A percentile compares a stretch with the other conserved stretches of the same genome.
Evolutionary conservation across 2,888 invertebrate genomes (phyloP).

Genomic region (Meiosimyza platycephala): DNA sequence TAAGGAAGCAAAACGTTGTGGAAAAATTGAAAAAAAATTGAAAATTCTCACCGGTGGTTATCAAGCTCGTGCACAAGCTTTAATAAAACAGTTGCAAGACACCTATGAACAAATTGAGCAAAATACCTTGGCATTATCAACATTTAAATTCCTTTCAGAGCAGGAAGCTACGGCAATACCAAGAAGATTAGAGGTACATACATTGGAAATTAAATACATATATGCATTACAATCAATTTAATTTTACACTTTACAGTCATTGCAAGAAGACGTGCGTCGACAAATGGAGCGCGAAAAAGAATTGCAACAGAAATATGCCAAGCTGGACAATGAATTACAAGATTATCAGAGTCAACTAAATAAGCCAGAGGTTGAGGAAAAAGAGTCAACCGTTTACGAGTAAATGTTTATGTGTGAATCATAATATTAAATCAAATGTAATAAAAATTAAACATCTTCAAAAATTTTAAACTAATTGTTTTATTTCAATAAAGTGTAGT

Average conservation of each 20-base stretch:
- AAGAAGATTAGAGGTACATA: conserved; percentile 82
- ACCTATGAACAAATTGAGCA: conserved; percentile 92
- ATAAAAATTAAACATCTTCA: neutral
- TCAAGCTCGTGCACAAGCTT: conserved; percentile 82
- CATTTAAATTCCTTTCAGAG: conserved; percentile 88
- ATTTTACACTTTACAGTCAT: conserved; percentile 70
- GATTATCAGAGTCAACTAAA: conserved; percentile 53
- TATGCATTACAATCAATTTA: neutral
- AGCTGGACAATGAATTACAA: conserved; percentile 76
- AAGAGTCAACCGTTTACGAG: neutral
- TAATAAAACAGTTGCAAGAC: conserved; percentile 89
- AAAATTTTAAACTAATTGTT: neutral
- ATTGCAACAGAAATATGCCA: conserved; percentile 85
- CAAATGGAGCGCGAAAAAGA: conserved; percentile 92
- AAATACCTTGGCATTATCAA: conserved; percentile 87
- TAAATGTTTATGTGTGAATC: neutral
- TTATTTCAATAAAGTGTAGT: conserved; percentile 24
- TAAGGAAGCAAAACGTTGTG: conserved; percentile 94
- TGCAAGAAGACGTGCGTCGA: conserved; percentile 91
- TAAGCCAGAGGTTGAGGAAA: neutral
- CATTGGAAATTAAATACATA: conserved; percentile 11
- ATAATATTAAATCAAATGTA: neutral
- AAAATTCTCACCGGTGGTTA: conserved; percentile 95
- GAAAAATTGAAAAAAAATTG: conserved; percentile 97
- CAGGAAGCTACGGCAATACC: conserved; percentile 93